phyloP scores from a whole-genome alignment of 2,888 invertebrate species.

The Thecophora atra region DNA sequence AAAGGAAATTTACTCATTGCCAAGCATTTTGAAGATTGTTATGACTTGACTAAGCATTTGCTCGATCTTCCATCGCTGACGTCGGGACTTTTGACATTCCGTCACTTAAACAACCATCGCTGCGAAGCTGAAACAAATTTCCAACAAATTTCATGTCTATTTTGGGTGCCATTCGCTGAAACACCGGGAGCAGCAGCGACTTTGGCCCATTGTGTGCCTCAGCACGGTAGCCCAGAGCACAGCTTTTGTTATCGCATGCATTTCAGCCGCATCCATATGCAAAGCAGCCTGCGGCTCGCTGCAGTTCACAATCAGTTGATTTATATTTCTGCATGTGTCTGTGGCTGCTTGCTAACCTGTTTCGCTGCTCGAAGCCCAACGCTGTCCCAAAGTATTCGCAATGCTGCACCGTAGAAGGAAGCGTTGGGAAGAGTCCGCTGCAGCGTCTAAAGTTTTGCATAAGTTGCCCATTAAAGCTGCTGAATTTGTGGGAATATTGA shows the following conservation, averaged over 20 bases:
- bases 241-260: constrained; percentile 5
- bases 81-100: constrained; percentile 22
- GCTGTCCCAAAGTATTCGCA: neutral
- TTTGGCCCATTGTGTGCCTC: neutral
- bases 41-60: too few relatives aligned
- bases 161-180: neutral
- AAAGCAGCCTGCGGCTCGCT: neutral
- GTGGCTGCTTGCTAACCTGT: constrained; percentile 20
- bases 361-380: neutral
- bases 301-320: constrained; percentile 16
- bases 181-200: neutral
- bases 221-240: constrained; percentile 2
- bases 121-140: constrained; percentile 13
- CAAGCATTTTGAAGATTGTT: too few relatives aligned
- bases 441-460: constrained; percentile 11
- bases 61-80: constrained; percentile 18
- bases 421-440: constrained; percentile 1
- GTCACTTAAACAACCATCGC: neutral
- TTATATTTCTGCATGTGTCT: constrained; percentile 22
- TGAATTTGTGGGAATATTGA: constrained; percentile 33
- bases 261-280: neutral
- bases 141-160: constrained; percentile 24
- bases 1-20: too few relatives aligned
- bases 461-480: constrained; percentile 20
- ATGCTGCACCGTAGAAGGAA: constrained; percentile 14